Base-by-base conservation (phyloP, 2,797 vertebrate species). In the Lates japonicus region DNA sequence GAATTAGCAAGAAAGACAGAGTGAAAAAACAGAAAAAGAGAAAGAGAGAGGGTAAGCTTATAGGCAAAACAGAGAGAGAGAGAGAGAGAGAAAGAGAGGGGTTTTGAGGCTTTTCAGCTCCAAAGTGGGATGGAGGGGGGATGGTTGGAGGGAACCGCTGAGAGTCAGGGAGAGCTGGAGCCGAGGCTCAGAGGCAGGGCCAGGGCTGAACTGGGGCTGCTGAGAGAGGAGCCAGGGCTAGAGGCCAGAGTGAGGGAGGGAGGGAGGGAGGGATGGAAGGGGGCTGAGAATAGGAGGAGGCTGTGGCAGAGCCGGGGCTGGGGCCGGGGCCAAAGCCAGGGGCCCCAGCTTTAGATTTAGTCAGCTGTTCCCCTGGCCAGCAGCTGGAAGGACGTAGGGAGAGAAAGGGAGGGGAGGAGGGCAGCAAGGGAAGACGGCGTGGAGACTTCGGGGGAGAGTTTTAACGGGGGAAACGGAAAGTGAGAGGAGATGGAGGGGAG, bases 341-440 rank as follows among this genome's bases (percentile, higher is more conserved):
- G 92, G 87, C 91, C 94, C 83, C 83, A 87, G 91, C 90, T 93
- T 93, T 90, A 90, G 89, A 93, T 94, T 92, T 93, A 93, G 94
- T 94, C 94, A 94, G 94, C 94, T 94, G 94, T 94, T 94, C 92
- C 88, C 77, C 89, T 94, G 92, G 92, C 93, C 90, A 90, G 87
- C 93, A 94, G 92, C 91, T 92, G 92, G 93, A 93, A 87, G 88
- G 76, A 87, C 60, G 59, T 14, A 76, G 54, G 66, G 81, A 85
- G 78, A 64, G 65, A 80, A 67, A 59, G 60, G 84, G 84, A 88
- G 86, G 85, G 80, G 85, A 85, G 69, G 25, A 29, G 25, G 25
- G 70, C 41, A 71, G 51, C 66, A 59, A 49, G 73, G 74, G 76
- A 82, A 82, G 84, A 81, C 42, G 67, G 84, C 11, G 20, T 49